phyloP scores from a whole-genome alignment of 1,140 invertebrate species.

The Whitmania pigra region DNA sequence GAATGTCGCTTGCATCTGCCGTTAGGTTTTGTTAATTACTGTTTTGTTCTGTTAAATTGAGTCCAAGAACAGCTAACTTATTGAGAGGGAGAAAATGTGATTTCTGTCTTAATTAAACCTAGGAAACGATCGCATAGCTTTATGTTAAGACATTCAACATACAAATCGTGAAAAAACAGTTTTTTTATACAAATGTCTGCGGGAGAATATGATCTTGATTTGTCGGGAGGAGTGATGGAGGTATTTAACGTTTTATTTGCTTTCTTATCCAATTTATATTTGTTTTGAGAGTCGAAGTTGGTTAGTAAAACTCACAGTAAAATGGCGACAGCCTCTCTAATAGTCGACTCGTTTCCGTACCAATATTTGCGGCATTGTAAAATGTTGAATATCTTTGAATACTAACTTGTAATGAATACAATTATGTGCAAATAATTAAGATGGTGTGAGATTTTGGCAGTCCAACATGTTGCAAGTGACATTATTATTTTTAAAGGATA shows the following conservation, averaged over 20 bases:
- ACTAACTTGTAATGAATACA: no score
- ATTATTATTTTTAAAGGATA: conserved; percentile 53
- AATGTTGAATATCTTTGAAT: background rate
- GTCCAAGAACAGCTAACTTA: no score
- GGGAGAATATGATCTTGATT: conserved; percentile 50
- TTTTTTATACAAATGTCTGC: conserved; percentile 29
- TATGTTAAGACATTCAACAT: no score
- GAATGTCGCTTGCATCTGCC: no score
- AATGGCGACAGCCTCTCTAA: background rate
- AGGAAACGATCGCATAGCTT: no score
- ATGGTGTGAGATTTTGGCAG: background rate
- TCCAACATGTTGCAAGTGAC: background rate
- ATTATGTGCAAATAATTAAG: no score
- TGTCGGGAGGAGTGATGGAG: conserved; percentile 55
- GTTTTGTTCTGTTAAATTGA: no score
- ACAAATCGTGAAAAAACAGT: no score
- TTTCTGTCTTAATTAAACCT: no score
- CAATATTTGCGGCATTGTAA: background rate
- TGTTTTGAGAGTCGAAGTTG: background rate
- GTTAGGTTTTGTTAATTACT: no score
- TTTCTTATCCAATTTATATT: conserved; percentile 13
- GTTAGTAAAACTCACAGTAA: background rate
- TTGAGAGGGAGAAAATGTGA: no score
- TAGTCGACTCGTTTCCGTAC: background rate
- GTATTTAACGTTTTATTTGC: conserved; percentile 36